Base-by-base conservation (phyloP, 2,113 vertebrate species). In the Neopipo cinnamomea region DNA sequence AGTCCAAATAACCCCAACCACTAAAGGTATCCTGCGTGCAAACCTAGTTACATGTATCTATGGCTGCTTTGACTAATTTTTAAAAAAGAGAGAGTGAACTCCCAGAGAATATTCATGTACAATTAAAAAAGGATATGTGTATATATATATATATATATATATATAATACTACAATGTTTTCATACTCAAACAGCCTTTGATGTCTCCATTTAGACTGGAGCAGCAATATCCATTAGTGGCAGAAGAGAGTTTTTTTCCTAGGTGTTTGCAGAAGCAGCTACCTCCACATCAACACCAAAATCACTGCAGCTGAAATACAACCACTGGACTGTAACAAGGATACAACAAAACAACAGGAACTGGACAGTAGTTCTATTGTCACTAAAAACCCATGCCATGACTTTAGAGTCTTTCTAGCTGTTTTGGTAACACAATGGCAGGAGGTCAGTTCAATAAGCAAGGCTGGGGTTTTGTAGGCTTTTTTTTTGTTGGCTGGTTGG, bases 401-500 rank as follows among this genome's bases (percentile, higher is more conserved):
- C 42, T 82, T 76, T n/a, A 61, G 49, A 63, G n/a, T 28, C 42
- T 87, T 85, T 82, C n/a, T 91, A 56, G 31, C 2, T 95, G 82
- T 94, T 96, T 97, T 93, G 85, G 62, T 62, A 94, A 96, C 81
- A 89, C 30, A 70, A 4, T 1, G 0, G 6, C 53, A 91, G 87
- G 62, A 95, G 76, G 23, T 6, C 27, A 53, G 28, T 65, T 75
- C 66, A 35, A 70, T 76, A 88, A 70, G 12, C 11, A 56, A 55
- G 28, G 5, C 5, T 49, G 9, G 0, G 1, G 19, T 20, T 59
- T 35, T 44, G 3, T 30, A 65, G 18, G 10, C 1, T 1, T 22
- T 31, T 31, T 19, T 8, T 19, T 39, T 6, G 16, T 75, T 67
- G 30, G 8, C 24, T 14, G 4, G 4, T 53, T 16, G 42, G 12